Evolutionary conservation across 2,113 vertebrate species (phyloP).

Genomic region (Albula glossodonta): DNA sequence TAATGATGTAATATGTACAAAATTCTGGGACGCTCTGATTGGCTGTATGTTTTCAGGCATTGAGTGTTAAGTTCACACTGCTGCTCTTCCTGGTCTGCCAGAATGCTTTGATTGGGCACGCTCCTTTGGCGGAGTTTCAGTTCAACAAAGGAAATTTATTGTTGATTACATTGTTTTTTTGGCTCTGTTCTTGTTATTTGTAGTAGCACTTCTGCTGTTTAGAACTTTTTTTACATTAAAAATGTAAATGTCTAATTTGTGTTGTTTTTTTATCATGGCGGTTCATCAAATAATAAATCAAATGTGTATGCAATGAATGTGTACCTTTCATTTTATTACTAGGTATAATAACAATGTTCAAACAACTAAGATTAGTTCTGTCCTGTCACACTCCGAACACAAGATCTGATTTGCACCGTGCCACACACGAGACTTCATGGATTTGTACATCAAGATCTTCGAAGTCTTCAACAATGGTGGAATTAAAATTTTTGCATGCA

Average conservation of each 20-base stretch:
- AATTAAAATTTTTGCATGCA: no score
- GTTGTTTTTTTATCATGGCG: slow-evolving; percentile 25
- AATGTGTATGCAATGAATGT: slow-evolving; percentile 20
- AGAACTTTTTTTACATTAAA: slow-evolving; percentile 22
- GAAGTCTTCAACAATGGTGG: no score
- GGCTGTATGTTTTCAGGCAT: slow-evolving; percentile 4
- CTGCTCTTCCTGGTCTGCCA: slow-evolving; percentile 30
- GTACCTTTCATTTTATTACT: background rate
- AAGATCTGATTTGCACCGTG: no score
- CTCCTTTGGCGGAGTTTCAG: slow-evolving; percentile 21
- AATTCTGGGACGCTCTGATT: slow-evolving; percentile 16
- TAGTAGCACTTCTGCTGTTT: slow-evolving; percentile 32
- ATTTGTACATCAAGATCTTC: background rate
- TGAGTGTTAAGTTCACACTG: slow-evolving; percentile 19
- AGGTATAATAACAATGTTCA: no score
- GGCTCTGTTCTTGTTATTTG: slow-evolving; percentile 26
- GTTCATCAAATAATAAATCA: slow-evolving; percentile 40
- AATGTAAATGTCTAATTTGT: slow-evolving; percentile 29
- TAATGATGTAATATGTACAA: slow-evolving; percentile 5
- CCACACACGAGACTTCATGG: background rate
- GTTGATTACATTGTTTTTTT: slow-evolving; percentile 31
- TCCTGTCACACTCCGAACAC: no score
- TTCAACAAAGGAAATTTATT: slow-evolving; percentile 30
- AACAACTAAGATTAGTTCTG: no score
- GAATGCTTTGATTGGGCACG: slow-evolving; percentile 32